Base-by-base conservation (phyloP, 2,113 vertebrate genomes). In the Ginglymostoma cirratum region DNA sequence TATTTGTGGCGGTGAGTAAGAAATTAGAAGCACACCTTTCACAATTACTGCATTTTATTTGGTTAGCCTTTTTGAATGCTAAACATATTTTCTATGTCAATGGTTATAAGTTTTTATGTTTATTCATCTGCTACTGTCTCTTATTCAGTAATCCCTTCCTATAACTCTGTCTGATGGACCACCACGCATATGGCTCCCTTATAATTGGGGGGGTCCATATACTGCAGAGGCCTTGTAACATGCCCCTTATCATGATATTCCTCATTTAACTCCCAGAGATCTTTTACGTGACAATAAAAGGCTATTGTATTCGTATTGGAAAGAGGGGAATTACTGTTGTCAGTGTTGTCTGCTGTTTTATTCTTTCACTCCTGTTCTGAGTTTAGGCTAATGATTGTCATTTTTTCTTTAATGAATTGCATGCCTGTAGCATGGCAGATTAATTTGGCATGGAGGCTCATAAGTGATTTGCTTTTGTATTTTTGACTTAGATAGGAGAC, bases 251-350 rank as follows among this genome's bases (percentile, higher is more conserved):
- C 48, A 72, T 30, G 72, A 95, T 15, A 70, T 52, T 72, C 38
- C 42, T 48, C 14, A 52, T 95, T 45, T 95, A 72, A 95, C 94
- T 95, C 23, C 19, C 23, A 52, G 67, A 45, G 67, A 76, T 17
- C 72, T n/a, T 95, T 48, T 72, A 95, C 48, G 48, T 48, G 48
- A 48, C 48, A 48, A 48, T 48, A 48, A 48, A 48, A 48, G 48
- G 48, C 1, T 48, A 48, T 48, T 48, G 48, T 48, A 48, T 48
- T 48, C 3, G 48, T 48, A 48, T 48, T 48, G 48, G 52, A 52
- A 76, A 95, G 69, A 95, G 69, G 23, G 69, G 69, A 95, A 72
- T 95, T 95, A 95, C 67, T 95, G 94, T 95, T 95, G 38, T 95
- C 30, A 72, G 1, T 72, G 12, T 72, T 45, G 38, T 72, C 30